Evolutionary conservation across 1,140 invertebrate genomes (phyloP).

Genomic region (Saccostrea cuccullata): DNA sequence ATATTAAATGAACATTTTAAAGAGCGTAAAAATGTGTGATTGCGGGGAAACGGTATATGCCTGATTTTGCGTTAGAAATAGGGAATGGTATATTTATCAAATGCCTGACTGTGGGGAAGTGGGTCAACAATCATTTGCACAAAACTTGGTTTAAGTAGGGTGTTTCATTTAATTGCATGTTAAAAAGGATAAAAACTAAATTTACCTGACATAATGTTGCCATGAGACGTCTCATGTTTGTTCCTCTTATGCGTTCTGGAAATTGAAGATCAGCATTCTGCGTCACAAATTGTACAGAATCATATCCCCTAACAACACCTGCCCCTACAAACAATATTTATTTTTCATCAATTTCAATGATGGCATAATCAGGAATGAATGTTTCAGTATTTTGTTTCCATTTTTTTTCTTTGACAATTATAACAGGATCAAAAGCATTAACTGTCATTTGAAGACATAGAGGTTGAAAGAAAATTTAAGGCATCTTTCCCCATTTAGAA

Average conservation of each 20-base stretch:
- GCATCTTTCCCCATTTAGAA: neutral
- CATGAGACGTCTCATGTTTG: conserved; percentile 44
- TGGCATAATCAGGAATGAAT: neutral
- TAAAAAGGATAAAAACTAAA: neutral
- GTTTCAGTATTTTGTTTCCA: neutral
- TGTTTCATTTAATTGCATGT: neutral
- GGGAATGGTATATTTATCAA: no score
- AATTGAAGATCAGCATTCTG: conserved; percentile 23
- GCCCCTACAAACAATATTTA: neutral
- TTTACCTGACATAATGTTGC: conserved; percentile 39
- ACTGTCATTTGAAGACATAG: neutral
- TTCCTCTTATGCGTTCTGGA: conserved; percentile 40
- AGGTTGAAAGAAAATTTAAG: neutral
- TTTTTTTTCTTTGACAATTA: neutral
- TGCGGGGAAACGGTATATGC: no score
- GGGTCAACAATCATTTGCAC: neutral
- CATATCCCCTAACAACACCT: neutral
- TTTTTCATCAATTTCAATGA: neutral
- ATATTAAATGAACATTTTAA: no score
- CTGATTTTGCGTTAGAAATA: no score
- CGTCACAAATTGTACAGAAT: neutral
- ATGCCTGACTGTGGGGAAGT: no score
- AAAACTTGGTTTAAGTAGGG: neutral
- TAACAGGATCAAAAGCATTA: neutral
- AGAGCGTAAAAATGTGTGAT: no score